Base-by-base conservation (phyloP, 2,888 invertebrate genomes). In the Phengaris arion region DNA sequence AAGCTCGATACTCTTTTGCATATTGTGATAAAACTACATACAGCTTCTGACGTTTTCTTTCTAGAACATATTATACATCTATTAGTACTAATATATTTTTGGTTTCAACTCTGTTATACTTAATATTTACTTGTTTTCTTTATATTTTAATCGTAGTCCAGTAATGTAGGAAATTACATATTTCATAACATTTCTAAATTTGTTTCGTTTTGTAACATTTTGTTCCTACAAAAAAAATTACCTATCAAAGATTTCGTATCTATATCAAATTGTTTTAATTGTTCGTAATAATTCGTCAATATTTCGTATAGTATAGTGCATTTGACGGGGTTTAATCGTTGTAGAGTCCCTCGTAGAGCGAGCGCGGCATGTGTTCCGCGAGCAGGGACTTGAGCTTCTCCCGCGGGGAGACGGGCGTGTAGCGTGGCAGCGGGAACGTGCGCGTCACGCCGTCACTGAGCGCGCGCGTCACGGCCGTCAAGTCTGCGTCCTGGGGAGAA, bases 381-480 rank as follows among this genome's bases (percentile, higher is more conserved):
- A 97, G 92, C 81, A 97, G 93, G 74, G 96, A 96, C 93, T 97
- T 97, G 74, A 97, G 89, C 85, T 97, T 96, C 89, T 97, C 97
- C 74, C 94, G 93, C 70, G 96, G 95, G 1, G 96, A 96, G 68
- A 98, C 96, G 1, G 97, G 97, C 4, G 97, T 97, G 92, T 98
- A 98, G 89, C 97, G 96, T 45, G 95, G 94, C 89, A 97, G 94
- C 35, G 97, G 97, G 93, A 97, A 97, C 76, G 97, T 97, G 83
- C 97, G 95, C 74, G 95, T 95, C 72, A 97, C 96, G 76, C 97
- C 95, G 86, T 97, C 97, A 78, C 95, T 96, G 79, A 97, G 93
- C 51, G 97, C 95, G 78, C 96, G 95, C 74, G 97, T 94, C 79
- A 97, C 96, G 59, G 96, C 96, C 77, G 96, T 95, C 84, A 97